phyloP scores from a whole-genome alignment of 2,888 invertebrate genomes.

The Caenorhabditis sp. region DNA sequence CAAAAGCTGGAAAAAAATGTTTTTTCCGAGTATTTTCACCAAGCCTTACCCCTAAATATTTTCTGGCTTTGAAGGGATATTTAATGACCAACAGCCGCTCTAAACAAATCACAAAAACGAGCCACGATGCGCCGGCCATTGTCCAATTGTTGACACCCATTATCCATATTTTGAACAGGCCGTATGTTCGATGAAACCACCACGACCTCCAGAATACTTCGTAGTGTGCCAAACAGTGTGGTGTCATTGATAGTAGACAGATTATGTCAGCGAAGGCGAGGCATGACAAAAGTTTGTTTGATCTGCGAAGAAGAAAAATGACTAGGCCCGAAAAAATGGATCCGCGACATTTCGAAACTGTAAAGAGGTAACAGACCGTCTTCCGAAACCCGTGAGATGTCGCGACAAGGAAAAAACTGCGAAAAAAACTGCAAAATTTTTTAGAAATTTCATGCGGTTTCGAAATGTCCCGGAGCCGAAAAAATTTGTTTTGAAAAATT shows the following conservation, averaged over 20 bases:
- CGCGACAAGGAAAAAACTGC: too few species aligned
- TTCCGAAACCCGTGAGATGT: too few species aligned
- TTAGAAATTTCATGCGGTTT: too few species aligned
- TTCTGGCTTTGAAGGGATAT: constrained; percentile 59
- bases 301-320: constrained; percentile 51
- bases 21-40: neutral
- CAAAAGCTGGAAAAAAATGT: constrained; percentile 31
- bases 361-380: neutral
- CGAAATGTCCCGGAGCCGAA: too few species aligned
- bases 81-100: constrained; percentile 66
- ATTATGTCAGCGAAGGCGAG: constrained; percentile 67
- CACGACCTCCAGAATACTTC: constrained; percentile 56
- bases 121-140: constrained; percentile 66
- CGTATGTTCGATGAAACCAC: constrained; percentile 62
- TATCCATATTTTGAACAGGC: constrained; percentile 61
- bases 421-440: too few species aligned
- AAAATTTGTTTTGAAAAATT: neutral
- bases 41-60: constrained; percentile 13
- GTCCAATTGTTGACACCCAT: constrained; percentile 67
- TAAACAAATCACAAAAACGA: constrained; percentile 63
- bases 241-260: constrained; percentile 64
- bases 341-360: too few species aligned
- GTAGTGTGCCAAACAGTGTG: constrained; percentile 67
- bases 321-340: too few species aligned
- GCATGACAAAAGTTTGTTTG: constrained; percentile 63